A percentile compares a stretch with the other conserved stretches of the same genome.
phyloP scores from a whole-genome alignment of 2,113 vertebrate genomes.

The Theristicus caerulescens region DNA sequence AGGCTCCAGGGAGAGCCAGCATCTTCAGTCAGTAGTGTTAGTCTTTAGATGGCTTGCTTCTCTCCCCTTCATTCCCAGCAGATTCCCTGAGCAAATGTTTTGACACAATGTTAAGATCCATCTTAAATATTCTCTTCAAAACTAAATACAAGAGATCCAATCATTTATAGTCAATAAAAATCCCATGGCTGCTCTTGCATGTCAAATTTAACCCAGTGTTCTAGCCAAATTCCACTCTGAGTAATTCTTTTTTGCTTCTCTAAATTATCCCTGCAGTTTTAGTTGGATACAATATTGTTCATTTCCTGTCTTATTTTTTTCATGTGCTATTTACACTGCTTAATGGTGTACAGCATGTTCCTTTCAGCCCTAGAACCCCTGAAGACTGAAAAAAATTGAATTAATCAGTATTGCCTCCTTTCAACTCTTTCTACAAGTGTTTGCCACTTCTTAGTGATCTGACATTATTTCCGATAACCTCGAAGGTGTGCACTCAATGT shows the following conservation, averaged over 20 bases:
- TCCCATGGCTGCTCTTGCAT: conserved; percentile 52
- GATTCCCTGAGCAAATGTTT: conserved; percentile 1
- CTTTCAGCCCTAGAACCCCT: conserved; percentile 50
- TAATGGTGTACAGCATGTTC: conserved; percentile 64
- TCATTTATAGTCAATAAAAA: conserved; percentile 60
- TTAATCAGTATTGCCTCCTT: conserved; percentile 39
- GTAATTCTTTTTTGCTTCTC: conserved; percentile 64
- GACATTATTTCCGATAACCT: not conserved
- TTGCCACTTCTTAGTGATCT: not conserved
- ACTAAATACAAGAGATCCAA: not conserved
- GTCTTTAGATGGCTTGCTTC: not conserved
- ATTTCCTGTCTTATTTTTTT: conserved; percentile 68
- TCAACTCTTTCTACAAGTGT: conserved; percentile 10
- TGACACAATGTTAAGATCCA: not conserved
- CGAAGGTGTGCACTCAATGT: not conserved
- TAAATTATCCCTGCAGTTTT: conserved; percentile 68
- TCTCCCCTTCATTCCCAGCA: not conserved
- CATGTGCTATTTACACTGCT: conserved; percentile 63
- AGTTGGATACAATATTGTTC: conserved; percentile 61
- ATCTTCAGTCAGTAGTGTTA: not conserved
- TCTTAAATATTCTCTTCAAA: conserved; percentile 27
- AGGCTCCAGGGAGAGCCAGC: not conserved
- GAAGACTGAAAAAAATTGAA: conserved; percentile 8
- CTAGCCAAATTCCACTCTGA: conserved; percentile 68
- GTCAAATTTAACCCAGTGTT: conserved; percentile 55